These are phyloP conservation scores for Emys orbicularis DNA, from an alignment of 2,797 vertebrate genomes.

Conservation along the genomic window DNA sequence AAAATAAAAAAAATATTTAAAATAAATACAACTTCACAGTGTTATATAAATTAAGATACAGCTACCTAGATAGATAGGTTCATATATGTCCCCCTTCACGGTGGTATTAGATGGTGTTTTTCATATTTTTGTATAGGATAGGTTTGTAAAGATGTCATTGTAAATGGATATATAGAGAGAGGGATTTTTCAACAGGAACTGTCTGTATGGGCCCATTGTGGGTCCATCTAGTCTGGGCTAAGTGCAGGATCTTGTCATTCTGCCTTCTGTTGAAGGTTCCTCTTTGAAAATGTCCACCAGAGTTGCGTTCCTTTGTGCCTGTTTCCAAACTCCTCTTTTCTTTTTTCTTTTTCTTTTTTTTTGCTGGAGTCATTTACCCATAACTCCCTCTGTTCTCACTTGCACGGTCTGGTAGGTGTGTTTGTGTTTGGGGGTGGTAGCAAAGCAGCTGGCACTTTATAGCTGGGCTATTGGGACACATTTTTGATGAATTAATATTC, in stretches of 20 bases:
- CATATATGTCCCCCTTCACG: constrained; percentile 5
- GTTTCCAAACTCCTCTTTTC: background rate
- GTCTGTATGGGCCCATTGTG: constrained; percentile 30
- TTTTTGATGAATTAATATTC: background rate
- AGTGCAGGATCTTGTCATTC: constrained; percentile 19
- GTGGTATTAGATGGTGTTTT: constrained; percentile 25
- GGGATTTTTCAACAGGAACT: constrained; percentile 28
- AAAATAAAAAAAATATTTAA: background rate
- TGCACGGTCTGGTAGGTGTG: background rate
- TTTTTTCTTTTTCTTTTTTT: background rate
- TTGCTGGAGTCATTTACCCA: background rate
- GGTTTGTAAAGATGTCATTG: background rate
- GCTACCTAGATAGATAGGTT: constrained; percentile 20
- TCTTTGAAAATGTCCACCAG: constrained; percentile 6
- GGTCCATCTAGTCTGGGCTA: background rate
- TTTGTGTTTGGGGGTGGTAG: background rate
- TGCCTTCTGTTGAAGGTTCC: background rate
- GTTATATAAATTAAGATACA: constrained; percentile 38
- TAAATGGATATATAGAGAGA: background rate
- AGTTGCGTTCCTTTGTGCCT: background rate
- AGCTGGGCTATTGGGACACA: background rate
- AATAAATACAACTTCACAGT: constrained; percentile 39
- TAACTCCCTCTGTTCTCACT: background rate
- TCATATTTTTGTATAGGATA: constrained; percentile 31
- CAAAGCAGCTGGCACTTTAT: background rate